These are phyloP conservation scores for Synchiropus splendidus DNA, from an alignment of 2,113 vertebrate genomes.

Conservation along the genomic window DNA sequence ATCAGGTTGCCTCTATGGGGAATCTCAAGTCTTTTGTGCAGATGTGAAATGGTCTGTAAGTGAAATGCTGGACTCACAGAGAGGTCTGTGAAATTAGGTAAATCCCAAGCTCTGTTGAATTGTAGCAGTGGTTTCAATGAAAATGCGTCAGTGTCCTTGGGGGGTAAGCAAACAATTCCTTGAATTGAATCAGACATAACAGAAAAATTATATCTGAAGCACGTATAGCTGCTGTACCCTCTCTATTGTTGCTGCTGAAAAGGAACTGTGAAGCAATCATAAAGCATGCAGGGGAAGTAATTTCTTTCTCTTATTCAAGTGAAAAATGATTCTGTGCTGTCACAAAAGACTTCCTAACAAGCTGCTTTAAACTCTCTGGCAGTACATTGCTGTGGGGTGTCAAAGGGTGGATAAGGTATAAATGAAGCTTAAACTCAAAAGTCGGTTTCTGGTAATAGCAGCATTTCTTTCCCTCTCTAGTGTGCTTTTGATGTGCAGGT, in stretches of 20 bases:
- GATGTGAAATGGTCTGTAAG: conserved; percentile 16
- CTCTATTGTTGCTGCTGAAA: conserved; percentile 53
- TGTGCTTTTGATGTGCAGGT: conserved; percentile 51
- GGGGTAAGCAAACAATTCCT: conserved; percentile 47
- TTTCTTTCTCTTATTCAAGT: conserved; percentile 68
- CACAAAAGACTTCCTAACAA: conserved; percentile 66
- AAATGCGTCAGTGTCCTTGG: conserved; percentile 25
- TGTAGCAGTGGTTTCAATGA: conserved; percentile 38
- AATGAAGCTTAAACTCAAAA: conserved; percentile 63
- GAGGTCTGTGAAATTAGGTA: conserved; percentile 14
- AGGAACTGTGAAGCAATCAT: conserved; percentile 53
- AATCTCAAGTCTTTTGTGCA: conserved; percentile 15
- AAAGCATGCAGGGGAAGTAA: conserved; percentile 59
- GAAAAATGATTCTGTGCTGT: conserved; percentile 62
- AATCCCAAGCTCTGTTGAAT: conserved; percentile 23
- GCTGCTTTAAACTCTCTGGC: conserved; percentile 62
- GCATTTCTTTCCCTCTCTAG: conserved; percentile 46
- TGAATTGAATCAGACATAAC: conserved; percentile 38
- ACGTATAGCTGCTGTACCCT: conserved; percentile 41
- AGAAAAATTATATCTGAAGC: conserved; percentile 30
- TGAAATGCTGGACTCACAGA: conserved; percentile 6
- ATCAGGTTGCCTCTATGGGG: conserved; percentile 11
- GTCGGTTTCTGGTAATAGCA: conserved; percentile 60
- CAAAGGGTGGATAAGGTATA: conserved; percentile 60
- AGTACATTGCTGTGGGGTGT: conserved; percentile 53